phyloP scores from a whole-genome alignment of 2,888 invertebrate species.

The Chalcis sispes region DNA sequence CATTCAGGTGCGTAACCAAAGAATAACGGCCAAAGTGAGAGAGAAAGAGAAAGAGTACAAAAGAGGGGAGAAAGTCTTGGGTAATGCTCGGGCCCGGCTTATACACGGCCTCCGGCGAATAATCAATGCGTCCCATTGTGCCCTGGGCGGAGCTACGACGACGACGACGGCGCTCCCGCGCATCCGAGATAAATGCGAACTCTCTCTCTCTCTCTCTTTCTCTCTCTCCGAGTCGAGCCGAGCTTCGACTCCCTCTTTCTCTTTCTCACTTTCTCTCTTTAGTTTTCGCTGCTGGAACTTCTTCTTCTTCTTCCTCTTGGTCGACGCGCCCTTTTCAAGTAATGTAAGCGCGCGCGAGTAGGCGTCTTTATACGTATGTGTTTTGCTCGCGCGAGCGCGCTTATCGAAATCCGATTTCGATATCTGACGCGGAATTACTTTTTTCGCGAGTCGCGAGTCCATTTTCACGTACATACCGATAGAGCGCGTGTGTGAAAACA shows the following conservation, averaged over 20 bases:
- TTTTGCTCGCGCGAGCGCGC: no score
- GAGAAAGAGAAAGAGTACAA: not conserved
- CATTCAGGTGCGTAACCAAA: conserved; percentile 66
- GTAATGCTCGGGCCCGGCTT: conserved; percentile 65
- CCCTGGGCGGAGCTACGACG: conserved; percentile 53
- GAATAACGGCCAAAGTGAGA: conserved; percentile 61
- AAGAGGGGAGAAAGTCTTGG: conserved; percentile 63
- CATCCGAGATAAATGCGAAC: conserved; percentile 31
- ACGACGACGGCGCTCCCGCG: no score
- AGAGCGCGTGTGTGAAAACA: no score
- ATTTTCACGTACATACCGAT: no score
- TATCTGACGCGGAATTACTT: conserved; percentile 17
- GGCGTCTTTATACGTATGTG: no score
- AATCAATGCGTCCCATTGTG: conserved; percentile 69
- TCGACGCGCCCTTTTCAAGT: not conserved
- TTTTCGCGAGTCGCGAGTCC: conserved; percentile 23
- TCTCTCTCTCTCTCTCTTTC: conserved; percentile 5
- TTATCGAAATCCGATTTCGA: conserved; percentile 53
- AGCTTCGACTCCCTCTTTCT: not conserved
- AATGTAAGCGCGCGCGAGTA: not conserved
- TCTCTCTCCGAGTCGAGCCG: conserved; percentile 11
- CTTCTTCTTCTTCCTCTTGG: not conserved
- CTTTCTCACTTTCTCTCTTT: conserved; percentile 2
- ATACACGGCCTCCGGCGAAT: conserved; percentile 63
- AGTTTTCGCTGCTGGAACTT: not conserved